Percentiles rank a stretch among this genome's conserved stretches.
Evolutionary conservation across 2,888 invertebrate species (phyloP).

Genomic region (Drosophila birchii): DNA sequence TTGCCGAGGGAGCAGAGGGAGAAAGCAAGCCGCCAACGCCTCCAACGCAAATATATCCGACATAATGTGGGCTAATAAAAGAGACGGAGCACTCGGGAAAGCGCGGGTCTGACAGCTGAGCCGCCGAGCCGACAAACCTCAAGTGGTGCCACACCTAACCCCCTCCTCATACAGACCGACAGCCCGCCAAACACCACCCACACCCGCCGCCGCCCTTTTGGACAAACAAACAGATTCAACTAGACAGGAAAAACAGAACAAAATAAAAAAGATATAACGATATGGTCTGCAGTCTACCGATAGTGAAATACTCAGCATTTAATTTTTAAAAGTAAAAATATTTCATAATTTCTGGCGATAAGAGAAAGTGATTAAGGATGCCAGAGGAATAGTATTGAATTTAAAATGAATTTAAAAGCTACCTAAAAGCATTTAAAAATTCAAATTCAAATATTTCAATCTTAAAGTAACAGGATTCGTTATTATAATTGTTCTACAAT

Average conservation of each 20-base stretch:
- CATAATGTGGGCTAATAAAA: slow-evolving; percentile 72
- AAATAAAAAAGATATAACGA: slow-evolving; percentile 5
- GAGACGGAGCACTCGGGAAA: slow-evolving; percentile 27
- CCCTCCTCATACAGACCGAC: slow-evolving; percentile 18
- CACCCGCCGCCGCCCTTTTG: slow-evolving; percentile 18
- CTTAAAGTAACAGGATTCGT: neutral
- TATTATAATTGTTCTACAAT: neutral
- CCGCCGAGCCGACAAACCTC: slow-evolving; percentile 68
- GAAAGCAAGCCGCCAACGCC: slow-evolving; percentile 40
- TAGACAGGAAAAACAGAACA: slow-evolving; percentile 54
- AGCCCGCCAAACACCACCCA: slow-evolving; percentile 14
- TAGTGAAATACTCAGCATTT: neutral
- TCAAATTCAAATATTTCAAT: neutral
- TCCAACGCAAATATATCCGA: slow-evolving; percentile 64
- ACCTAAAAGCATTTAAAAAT: neutral
- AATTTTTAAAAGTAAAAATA: neutral
- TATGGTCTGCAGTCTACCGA: neutral
- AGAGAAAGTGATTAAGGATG: neutral
- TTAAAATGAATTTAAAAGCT: neutral
- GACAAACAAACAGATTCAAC: slow-evolving; percentile 62
- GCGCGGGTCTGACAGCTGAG: slow-evolving; percentile 43
- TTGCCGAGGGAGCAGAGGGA: slow-evolving; percentile 12
- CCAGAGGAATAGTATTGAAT: neutral
- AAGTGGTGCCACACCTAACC: slow-evolving; percentile 59
- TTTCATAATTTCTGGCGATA: neutral